Percentiles rank a stretch among this genome's conserved stretches.
phyloP scores from a whole-genome alignment of 2,797 vertebrate species.

The Helostoma temminkii region DNA sequence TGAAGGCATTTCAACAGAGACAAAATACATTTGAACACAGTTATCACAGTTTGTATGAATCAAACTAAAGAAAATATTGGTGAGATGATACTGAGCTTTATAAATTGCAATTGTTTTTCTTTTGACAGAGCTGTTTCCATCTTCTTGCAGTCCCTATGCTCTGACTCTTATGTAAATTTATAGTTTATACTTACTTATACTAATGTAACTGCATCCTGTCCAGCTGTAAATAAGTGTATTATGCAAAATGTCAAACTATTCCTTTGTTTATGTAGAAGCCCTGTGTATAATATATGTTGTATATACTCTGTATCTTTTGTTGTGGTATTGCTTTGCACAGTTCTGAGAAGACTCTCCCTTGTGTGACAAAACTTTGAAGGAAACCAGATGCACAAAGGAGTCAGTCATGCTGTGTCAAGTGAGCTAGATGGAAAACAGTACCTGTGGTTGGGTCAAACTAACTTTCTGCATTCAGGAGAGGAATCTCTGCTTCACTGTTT shows the following conservation, averaged over 20 bases:
- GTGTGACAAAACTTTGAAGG: slow-evolving; percentile 58
- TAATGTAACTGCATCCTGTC: too few relatives aligned
- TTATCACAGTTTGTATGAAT: too few relatives aligned
- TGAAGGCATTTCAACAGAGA: too few relatives aligned
- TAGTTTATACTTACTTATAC: too few relatives aligned
- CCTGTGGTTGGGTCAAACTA: slow-evolving; percentile 36
- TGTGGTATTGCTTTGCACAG: slow-evolving; percentile 20
- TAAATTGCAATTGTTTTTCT: too few relatives aligned
- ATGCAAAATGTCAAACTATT: slow-evolving; percentile 1
- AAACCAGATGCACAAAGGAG: slow-evolving; percentile 60
- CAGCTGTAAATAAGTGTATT: background rate
- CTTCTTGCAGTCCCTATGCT: too few relatives aligned
- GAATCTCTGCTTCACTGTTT: slow-evolving; percentile 11
- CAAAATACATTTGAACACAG: too few relatives aligned
- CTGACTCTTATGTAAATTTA: too few relatives aligned
- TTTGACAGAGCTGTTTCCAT: too few relatives aligned
- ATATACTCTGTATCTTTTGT: slow-evolving; percentile 19
- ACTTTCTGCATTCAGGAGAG: slow-evolving; percentile 24
- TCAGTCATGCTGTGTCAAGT: slow-evolving; percentile 55
- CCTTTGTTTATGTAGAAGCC: background rate
- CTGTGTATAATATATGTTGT: background rate
- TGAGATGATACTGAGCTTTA: too few relatives aligned
- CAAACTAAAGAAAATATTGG: too few relatives aligned
- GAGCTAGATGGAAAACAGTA: slow-evolving; percentile 52
- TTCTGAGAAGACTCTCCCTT: slow-evolving; percentile 21